Base-by-base conservation (phyloP, 2,888 invertebrate species). In the Rhingia rostrata region DNA sequence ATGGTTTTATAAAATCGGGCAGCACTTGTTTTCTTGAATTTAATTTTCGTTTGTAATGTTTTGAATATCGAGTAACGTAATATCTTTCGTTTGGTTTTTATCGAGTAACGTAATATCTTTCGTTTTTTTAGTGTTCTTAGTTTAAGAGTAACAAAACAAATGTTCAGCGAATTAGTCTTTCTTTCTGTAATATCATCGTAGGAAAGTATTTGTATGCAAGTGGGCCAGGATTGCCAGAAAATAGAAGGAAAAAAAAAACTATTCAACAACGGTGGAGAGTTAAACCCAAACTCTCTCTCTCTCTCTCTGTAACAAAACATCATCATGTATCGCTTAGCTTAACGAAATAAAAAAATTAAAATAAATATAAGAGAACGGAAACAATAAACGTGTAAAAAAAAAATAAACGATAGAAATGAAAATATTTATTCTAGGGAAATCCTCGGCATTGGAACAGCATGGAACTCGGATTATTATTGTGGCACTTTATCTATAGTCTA, bases 401-500 rank as follows among this genome's bases (percentile, higher is more conserved):
- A 64, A 83, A 77, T 43, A 54, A 67, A 66, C 33, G 30, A 64
- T 10, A 14, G 32, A 54, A 60, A 78, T 45, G 32, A 81, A 43
- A 69, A 49, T 58, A 60, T 74, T 32, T 66, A 70, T 78, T 51
- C 79, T 84, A 80, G 37, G 64, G 47, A 80, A 51, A 70, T 75
- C 80, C 80, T 70, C 84, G 84, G 84, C 84, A 80, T 80, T 75
- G 9, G 12, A 84, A 74, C 49, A 80, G 72, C 54, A 74, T 83
- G 83, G 73, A 79, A 83, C 78, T 63, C 53, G 49, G 53, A 69
- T 67, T 73, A 33, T 67, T 49, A 72, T 70, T 22, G 33, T 83
- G 79, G 79, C 79, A 84, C 79, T 67, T 63, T 79, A 10, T 64
- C 12, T 79, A 30, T 22, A 47, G 32, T 74, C 49, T 79, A 80